Evolutionary conservation across 2,113 vertebrate species (phyloP).

Genomic region (Macquaria australasica): DNA sequence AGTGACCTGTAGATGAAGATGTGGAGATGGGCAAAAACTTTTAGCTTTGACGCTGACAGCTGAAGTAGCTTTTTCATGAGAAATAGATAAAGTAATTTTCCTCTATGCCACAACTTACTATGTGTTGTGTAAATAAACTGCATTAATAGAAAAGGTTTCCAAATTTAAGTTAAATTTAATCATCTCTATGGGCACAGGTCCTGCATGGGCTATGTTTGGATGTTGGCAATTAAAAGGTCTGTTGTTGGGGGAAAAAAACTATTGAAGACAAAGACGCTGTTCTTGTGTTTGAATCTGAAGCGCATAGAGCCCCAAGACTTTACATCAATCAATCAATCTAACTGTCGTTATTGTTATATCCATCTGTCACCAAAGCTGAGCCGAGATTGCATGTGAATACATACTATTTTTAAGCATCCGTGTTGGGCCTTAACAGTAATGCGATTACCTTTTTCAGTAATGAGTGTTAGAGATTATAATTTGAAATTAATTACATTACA

Average conservation of each 20-base stretch:
- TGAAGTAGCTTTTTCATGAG: not conserved
- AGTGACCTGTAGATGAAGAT: not conserved
- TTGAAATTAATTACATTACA: no score
- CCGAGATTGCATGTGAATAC: not conserved
- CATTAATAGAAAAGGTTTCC: not conserved
- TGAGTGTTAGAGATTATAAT: not conserved
- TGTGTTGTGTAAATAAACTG: constrained; percentile 1
- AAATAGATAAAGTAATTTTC: not conserved
- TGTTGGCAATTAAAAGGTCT: not conserved
- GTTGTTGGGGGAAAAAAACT: not conserved
- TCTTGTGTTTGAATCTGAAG: not conserved
- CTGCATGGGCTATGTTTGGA: not conserved
- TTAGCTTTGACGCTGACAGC: constrained; percentile 20
- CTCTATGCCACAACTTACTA: not conserved
- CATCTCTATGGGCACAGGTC: no score
- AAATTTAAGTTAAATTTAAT: not conserved
- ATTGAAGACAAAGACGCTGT: not conserved
- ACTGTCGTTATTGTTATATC: no score
- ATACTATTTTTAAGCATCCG: not conserved
- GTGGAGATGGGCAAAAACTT: not conserved
- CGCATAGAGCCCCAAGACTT: not conserved
- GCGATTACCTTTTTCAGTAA: not conserved
- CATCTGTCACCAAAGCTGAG: not conserved
- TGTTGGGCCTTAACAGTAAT: no score
- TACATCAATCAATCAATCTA: no score